Evolutionary conservation across 2,113 vertebrate species (phyloP), one percentile per base, ranked within the genome.

Genomic region (Calidris pugnax): DNA sequence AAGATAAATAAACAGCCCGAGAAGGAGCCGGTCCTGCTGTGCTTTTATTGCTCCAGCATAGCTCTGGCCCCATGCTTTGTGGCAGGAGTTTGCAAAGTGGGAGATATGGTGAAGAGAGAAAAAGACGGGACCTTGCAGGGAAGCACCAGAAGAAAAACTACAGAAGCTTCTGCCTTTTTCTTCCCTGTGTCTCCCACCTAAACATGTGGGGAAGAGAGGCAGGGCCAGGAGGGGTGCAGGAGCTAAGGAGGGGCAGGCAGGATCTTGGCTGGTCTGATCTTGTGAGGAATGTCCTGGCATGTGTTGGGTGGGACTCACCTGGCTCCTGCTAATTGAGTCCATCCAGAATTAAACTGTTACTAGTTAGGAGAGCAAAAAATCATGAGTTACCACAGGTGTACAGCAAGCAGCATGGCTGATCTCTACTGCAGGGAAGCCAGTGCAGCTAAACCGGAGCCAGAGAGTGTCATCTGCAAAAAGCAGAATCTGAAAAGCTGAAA

Each of bases 141-240:
- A 81, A 55, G 51, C 4, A 33, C 3, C 11, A 45, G 37, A n/a
- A 82, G 15, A 7, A 24, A 82, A 68, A 78, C 5, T 17, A 20
- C 32, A 47, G 22, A 57, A 8, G 5, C 41, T n/a, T 85, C 2
- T 85, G 33, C 7, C 21, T 72, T 74, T 18, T 14, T 59, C 0
- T 0, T 57, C 22, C 27, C 4, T 57, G 3, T 37, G 21, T 24
- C 13, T 37, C 16, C n/a, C 33, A 81, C 22, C 9, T 41, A 75
- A 76, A 79, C 0, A 0, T 2, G 2, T 6, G 14, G 45, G 17
- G 64, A 62, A 74, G 51, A 62, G 9, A 10, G 30, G 2, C 28
- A 86, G 21, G 13, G 37, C 41, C 37, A 28, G 50, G 45, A 84
- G 41, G 37, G 26, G 6, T 66, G 16, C 16, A 80, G 59, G 19